Conservation (phyloP, 2,888 invertebrate genomes). For the Eristalinus sepulchralis region DNA sequence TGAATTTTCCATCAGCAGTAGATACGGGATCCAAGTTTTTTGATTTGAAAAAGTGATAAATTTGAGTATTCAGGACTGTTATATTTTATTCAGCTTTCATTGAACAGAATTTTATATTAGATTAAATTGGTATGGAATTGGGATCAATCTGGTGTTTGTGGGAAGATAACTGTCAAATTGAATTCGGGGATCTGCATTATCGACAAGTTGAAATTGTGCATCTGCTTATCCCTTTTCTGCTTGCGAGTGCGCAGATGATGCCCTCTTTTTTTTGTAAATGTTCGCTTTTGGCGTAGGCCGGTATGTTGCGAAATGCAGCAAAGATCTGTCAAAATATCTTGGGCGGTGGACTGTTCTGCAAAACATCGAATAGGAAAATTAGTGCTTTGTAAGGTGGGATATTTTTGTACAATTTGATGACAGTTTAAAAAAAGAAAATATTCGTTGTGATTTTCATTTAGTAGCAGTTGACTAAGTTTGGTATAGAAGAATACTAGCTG, state of each 20-base stretch:
- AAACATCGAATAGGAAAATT: conserved; percentile 17
- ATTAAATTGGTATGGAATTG: not conserved
- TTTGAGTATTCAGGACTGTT: too few species aligned
- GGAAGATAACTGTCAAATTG: conserved; percentile 61
- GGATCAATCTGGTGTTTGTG: conserved; percentile 24
- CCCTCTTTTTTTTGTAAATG: not conserved
- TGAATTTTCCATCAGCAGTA: not conserved
- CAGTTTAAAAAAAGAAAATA: too few species aligned
- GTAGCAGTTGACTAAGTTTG: too few species aligned
- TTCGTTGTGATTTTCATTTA: too few species aligned
- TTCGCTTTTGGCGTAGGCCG: conserved; percentile 33
- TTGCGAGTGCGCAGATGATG: conserved; percentile 7
- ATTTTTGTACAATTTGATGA: not conserved
- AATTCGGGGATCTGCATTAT: conserved; percentile 31
- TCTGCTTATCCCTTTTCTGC: conserved; percentile 14
- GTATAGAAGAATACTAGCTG: too few species aligned
- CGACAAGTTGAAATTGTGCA: conserved; percentile 21
- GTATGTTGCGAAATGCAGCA: conserved; percentile 32
- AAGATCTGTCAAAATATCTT: conserved; percentile 34
- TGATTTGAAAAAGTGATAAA: too few species aligned
- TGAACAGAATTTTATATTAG: not conserved
- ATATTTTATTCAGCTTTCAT: not conserved
- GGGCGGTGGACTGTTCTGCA: not conserved
- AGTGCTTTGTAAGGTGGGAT: conserved; percentile 7
- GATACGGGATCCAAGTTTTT: not conserved